Conservation (phyloP, 2,113 vertebrate genomes). For the Neodon shergylaensis region DNA sequence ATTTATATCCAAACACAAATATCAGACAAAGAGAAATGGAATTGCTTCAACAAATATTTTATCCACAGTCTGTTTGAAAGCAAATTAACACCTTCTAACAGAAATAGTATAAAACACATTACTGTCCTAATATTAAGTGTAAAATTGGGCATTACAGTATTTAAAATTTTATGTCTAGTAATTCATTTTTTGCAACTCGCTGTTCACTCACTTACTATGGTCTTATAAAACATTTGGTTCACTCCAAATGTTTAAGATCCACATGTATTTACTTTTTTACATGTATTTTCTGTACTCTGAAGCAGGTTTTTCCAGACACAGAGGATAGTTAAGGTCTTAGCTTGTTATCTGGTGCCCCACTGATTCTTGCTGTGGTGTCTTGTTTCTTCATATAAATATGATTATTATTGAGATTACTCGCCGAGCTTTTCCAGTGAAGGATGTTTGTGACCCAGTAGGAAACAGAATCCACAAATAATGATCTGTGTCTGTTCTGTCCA, state of each 20-base stretch:
- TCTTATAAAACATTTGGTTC: neutral
- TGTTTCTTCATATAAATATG: slow-evolving; percentile 7
- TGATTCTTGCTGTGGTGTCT: neutral
- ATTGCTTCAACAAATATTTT: neutral
- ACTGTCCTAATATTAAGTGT: neutral
- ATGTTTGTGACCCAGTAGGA: neutral
- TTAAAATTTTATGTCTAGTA: slow-evolving; percentile 42
- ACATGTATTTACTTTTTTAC: too few species aligned
- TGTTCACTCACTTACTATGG: slow-evolving; percentile 29
- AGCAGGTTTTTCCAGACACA: neutral
- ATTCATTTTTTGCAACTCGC: neutral
- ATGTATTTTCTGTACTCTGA: neutral
- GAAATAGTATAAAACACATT: slow-evolving; percentile 17
- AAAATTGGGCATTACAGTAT: slow-evolving; percentile 2
- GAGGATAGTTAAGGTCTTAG: neutral
- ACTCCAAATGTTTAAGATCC: too few species aligned
- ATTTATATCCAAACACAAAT: slow-evolving; percentile 37
- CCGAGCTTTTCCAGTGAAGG: slow-evolving; percentile 16
- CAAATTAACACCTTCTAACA: slow-evolving; percentile 8
- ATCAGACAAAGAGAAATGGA: slow-evolving; percentile 44
- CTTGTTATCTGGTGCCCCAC: slow-evolving; percentile 18
- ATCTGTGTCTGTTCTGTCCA: slow-evolving; percentile 24
- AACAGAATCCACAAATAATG: slow-evolving; percentile 18
- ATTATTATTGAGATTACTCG: neutral
- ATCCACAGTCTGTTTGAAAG: slow-evolving; percentile 24